Evolutionary conservation across 2,797 vertebrate species (phyloP), one percentile per base, ranked within the genome.

Genomic region (Platyrinchus mystaceus): DNA sequence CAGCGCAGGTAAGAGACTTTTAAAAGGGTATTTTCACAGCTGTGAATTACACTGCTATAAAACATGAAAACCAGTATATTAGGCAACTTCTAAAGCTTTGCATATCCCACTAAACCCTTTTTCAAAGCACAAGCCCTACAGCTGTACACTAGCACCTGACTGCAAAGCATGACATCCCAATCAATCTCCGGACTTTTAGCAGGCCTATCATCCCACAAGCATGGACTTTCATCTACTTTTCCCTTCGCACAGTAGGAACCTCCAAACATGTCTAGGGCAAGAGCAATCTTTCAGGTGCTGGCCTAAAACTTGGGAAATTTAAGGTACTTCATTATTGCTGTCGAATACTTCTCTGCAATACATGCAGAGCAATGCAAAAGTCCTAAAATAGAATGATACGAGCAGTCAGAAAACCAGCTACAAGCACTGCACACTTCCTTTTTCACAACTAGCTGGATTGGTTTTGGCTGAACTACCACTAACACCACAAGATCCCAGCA

Each of bases 251-350:
- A 30, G 1, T 11, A 20, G 80, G 34, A 70, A 56, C 36, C 15
- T n/a, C 41, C 6, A 49, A 60, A 68, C 0, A 0, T 1, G 1
- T 36, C 0, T 47, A 18, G 9, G 20, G 32, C 56, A 69, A 66
- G 88, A 69, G 14, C 22, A 89, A 34, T 7, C 21, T n/a, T 74
- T 21, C 37, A 46, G 4, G 24, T n/a, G 27, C 17, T 11, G 24
- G 24, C 27, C 58, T 44, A 58, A 75, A 78, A 39, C 32, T 14
- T 53, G 9, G 12, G 6, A 92, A 81, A 56, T 62, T 12, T 58
- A 74, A 66, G 67, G 22, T 36, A 68, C 20, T 62, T 71, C 0
- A 1, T 0, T 46, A 26, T 14, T 66, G 24, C 46, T 75, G 43
- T 8, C 26, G 10, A 75, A 75, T 4, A 0, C 11, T 77, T 84